Evolutionary conservation across 2,797 vertebrate genomes (phyloP).

Genomic region (Oophaga sylvatica): DNA sequence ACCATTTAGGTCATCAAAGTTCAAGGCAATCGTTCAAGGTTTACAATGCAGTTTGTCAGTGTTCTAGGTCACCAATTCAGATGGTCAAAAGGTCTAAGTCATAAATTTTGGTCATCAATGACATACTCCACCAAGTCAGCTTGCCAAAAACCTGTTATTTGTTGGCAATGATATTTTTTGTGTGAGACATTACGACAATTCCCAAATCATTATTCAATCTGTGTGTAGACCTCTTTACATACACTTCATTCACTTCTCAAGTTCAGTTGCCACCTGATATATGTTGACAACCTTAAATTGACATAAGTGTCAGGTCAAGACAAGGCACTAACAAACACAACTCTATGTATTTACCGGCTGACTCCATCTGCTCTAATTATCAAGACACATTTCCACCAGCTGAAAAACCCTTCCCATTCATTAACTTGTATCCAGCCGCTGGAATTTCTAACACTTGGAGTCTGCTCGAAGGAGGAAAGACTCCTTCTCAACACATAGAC

Average conservation of each 20-base stretch:
- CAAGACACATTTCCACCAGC: slow-evolving; percentile 46
- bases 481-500: slow-evolving; percentile 31
- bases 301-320: slow-evolving; percentile 8
- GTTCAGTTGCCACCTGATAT: slow-evolving; percentile 7
- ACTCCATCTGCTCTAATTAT: slow-evolving; percentile 44
- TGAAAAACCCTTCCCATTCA: slow-evolving; percentile 8
- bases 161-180: background rate
- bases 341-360: slow-evolving; percentile 14
- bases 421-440: background rate
- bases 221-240: background rate
- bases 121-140: background rate
- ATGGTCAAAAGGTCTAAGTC: background rate
- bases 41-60: background rate
- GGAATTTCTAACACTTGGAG: slow-evolving; percentile 15
- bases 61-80: background rate
- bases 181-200: background rate
- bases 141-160: background rate
- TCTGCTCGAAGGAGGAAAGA: background rate
- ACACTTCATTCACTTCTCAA: background rate
- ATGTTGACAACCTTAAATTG: slow-evolving; percentile 33
- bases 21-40: too few relatives aligned
- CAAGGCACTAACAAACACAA: slow-evolving; percentile 6
- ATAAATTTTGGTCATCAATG: background rate
- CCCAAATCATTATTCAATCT: background rate
- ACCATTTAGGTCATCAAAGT: too few relatives aligned